Evolutionary conservation across 2,113 vertebrate genomes (phyloP), one percentile per base, ranked within the genome.

Genomic region (Cavia aperea): DNA sequence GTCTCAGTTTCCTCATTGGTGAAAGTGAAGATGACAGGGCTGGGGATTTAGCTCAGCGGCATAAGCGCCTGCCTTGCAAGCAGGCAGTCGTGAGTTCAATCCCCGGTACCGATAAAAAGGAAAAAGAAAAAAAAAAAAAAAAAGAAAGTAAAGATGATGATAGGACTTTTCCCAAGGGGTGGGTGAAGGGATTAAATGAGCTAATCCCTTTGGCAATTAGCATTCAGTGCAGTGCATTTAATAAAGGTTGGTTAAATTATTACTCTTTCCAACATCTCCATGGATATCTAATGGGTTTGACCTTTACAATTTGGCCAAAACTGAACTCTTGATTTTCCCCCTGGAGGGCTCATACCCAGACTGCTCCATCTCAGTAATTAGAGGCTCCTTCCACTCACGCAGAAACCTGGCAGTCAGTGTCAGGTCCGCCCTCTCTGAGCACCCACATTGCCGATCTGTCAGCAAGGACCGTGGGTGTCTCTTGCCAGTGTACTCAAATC

Each of bases 261-360:
- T 85, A 33, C 51, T 70, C 79, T 86, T 79, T 81, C 33, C 29
- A 89, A 5, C 39, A 78, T 89, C 39, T 78, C 87, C 86, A 29
- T 81, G 75, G 93, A 88, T 86, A 81, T 81, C 31, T 83, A 86
- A 75, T 58, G n/a, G 54, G 36, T 78, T 89, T 86, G 91, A 81
- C 54, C 81, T 89, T 77, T 63, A 83, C 88, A 65, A 93, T 85
- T 88, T 66, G 72, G 77, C 66, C 75, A 54, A 86, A n/a, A 72
- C 36, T 58, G 49, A 86, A 70, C 89, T 94, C 82, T 31, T 87
- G 92, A 78, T 78, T 73, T 60, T 56, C 46, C 65, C 75, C 77
- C 78, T 46, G n/a, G 0, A 4, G 7, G 70, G 70, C 72, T 73
- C 77, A 56, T 75, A 15, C 85, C 70, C 39, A 73, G 78, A 8